Base-by-base conservation (phyloP, 2,797 vertebrate genomes). In the Peromyscus nudipes region DNA sequence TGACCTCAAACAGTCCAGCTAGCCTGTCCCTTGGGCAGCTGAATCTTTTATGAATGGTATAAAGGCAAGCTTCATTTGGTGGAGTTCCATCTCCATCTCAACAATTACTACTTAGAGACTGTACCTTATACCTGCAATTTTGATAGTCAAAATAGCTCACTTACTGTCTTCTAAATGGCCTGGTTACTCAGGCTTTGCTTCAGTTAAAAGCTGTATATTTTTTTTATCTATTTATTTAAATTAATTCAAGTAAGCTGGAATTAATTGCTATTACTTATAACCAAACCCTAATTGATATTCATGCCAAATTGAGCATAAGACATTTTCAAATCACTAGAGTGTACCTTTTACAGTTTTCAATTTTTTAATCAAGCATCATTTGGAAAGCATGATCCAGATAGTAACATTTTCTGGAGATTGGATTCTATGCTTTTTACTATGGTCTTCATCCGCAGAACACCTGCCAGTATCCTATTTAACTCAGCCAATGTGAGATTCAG, bases 181-280 rank as follows among this genome's bases (percentile, higher is more conserved):
- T 57, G 1, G 34, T 77, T 80, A 23, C 31, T 92, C 23, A 88
- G 37, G 27, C 43, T 96, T 86, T 73, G 14, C 46, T 73, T 87
- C 17, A 67, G 57, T 77, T 87, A 21, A 52, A 83, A 89, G 65
- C 77, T 92, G 55, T 60, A 43, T 83, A 92, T 92, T 80, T 80
- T 80, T 80, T 93, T 40, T 67, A 19, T 81, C 46, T 95, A 87
- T 82, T 80, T 86, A 81, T 95, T 89, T 73, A 60, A 91, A 94
- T 87, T 49, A 90, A n/a, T 40, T 76, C 65, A 73, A 91, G 73
- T 88, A 94, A 96, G 9, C 71, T 37, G 55, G 19, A 79, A 67
- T 90, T 90, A 49, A 31, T 92, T 96, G 93, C 80, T 95, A 12
- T 97, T 88, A 84, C 76, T 73, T 77, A 87, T 75, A 92, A 94